Conservation (phyloP, 2,797 vertebrate species). For the Danio aesculapii region DNA sequence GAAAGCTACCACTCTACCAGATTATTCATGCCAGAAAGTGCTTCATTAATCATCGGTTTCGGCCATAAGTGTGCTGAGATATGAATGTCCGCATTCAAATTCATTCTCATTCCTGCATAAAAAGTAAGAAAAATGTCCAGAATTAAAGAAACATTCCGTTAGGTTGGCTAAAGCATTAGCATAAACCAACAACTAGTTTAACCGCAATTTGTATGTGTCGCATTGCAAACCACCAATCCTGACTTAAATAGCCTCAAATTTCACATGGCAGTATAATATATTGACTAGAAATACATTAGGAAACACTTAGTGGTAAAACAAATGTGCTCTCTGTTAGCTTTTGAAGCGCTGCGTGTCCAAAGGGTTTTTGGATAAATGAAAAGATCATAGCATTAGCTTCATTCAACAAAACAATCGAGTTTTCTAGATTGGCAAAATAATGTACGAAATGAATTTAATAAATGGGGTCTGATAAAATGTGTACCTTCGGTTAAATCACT, state of each 20-base stretch:
- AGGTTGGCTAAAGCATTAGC: background rate
- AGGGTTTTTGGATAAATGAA: background rate
- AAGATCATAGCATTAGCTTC: background rate
- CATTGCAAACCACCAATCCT: background rate
- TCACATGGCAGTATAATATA: conserved; percentile 31
- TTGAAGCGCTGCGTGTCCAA: background rate
- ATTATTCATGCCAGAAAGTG: conserved; percentile 35
- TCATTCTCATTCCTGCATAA: conserved; percentile 6
- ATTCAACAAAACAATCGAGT: background rate
- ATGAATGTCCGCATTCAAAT: conserved; percentile 3
- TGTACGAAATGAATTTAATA: background rate
- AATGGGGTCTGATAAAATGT: background rate
- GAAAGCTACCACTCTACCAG: conserved; percentile 5
- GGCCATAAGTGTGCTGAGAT: conserved; percentile 33
- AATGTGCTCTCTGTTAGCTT: background rate
- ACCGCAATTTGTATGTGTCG: background rate
- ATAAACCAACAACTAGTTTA: conserved; percentile 1
- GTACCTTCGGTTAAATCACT: too few species aligned
- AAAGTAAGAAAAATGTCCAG: background rate
- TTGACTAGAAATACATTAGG: conserved; percentile 30
- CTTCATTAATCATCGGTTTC: conserved; percentile 52
- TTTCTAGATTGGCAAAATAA: background rate
- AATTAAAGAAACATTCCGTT: conserved; percentile 11
- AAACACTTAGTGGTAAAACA: conserved; percentile 19
- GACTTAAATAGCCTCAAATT: conserved; percentile 39